These are phyloP conservation scores for Sepioteuthis lessoniana DNA, from an alignment of 2,888 invertebrate genomes.

Conservation along the genomic window DNA sequence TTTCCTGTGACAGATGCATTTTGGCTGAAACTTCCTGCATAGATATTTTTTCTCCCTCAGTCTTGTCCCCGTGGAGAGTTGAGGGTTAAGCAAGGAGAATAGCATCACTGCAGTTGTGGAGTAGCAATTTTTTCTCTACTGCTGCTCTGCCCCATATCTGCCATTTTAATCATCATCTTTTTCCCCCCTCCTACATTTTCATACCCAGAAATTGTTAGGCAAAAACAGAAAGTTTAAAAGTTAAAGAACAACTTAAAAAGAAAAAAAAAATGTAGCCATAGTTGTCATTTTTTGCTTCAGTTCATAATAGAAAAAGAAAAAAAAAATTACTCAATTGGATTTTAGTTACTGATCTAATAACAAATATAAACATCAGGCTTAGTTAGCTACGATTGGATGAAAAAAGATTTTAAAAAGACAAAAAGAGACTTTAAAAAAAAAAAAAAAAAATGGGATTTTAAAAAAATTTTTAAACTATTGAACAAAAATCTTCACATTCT, in stretches of 20 bases:
- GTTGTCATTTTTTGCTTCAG: not conserved
- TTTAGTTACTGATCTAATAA: not conserved
- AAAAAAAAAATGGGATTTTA: not conserved
- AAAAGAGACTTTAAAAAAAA: not conserved
- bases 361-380: not conserved
- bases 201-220: constrained; percentile 25
- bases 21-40: not conserved
- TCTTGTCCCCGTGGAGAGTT: not conserved
- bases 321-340: not conserved
- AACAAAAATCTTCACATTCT: not conserved
- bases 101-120: not conserved
- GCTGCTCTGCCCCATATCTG: not conserved
- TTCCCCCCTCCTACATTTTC: not conserved
- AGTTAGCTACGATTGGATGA: not conserved
- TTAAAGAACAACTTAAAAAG: not conserved
- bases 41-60: not conserved
- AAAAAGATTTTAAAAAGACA: not conserved
- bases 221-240: not conserved
- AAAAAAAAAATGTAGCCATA: constrained; percentile 16
- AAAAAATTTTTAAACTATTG: not conserved
- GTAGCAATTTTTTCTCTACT: not conserved
- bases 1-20: constrained; percentile 4
- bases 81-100: not conserved
- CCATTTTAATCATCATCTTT: not conserved
- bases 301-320: not conserved